Base-by-base conservation (phyloP, 2,113 vertebrate genomes). In the Ceyx margarethae region DNA sequence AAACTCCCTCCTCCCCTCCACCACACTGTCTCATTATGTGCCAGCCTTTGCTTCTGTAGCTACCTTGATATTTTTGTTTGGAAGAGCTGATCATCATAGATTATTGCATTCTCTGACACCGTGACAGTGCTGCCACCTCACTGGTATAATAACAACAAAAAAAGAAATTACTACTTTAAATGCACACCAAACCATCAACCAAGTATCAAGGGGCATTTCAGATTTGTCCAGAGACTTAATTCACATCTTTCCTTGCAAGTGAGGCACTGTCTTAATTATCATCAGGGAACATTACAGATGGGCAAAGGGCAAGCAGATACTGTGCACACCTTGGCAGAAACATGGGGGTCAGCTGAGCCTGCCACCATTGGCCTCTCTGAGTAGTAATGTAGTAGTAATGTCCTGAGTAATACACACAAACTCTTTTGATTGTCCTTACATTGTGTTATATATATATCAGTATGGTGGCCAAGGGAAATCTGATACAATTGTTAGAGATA, bases 51-150 rank as follows among this genome's bases (percentile, higher is more conserved):
- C 72, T 4, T 19, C 35, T 67, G 16, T 33, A 54, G 26, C 35
- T 33, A 68, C 13, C 5, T 33, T 0, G 1, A 0, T 53, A 33
- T 26, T 69, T 74, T 84, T 72, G 1, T 68, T 23, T 31, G 67
- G 45, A 73, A 87, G 29, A 61, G 28, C 10, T 42, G 33, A 14
- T 67, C 57, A n/a, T 23, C 0, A 1, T 16, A 67, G 46, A 13
- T 46, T 56, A 26, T 31, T 81, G 33, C 22, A 21, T 54, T 26
- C 29, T 14, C n/a, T 57, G 31, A 20, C 31, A 20, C 45, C 17
- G 23, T 35, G 40, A 35, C 53, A 40, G 28, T 18, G 43, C 66
- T 58, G 46, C 29, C 33, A 40, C 42, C 1, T 0, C 61, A 29
- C 25, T 74, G 18, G 13, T 50, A 11, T 2, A 54, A 37, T 7